Base-by-base conservation (phyloP, 2,113 vertebrate species). In the Fregata magnificens region DNA sequence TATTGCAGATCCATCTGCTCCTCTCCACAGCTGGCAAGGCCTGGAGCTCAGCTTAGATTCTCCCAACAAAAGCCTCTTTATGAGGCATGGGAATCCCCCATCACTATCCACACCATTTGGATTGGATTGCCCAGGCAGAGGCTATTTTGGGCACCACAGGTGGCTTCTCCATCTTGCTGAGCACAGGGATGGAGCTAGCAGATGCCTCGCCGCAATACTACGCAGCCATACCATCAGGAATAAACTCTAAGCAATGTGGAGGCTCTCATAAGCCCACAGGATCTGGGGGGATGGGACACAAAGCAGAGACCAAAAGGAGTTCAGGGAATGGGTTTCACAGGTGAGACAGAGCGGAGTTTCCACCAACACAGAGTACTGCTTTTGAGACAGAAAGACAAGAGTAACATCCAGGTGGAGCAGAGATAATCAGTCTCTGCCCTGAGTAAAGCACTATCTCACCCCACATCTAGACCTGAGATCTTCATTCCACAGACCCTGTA, bases 61-160 rank as follows among this genome's bases (percentile, higher is more conserved):
- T 93, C 78, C 77, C 69, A 96, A 97, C 95, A 97, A 97, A 97
- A 96, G 94, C 50, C 65, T 96, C 94, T 93, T 96, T 97, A 90
- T 96, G 95, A 95, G 62, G 69, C 84, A 89, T 61, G 87, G 93
- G 95, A 95, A 92, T 92, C 89, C 82, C 67, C 40, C 88, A 44
- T 63, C 40, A n/a, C 83, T 61, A 65, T 42, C 77, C 79, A 38
- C 77, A 89, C 87, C 53, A 67, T n/a, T 93, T 94, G 92, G 83
- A 44, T 19, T 77, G 82, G 53, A 80, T 58, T 94, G 96, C 61
- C 84, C 55, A 47, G 82, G 84, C 90, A 63, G 5, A 13, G 49
- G 79, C 86, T 97, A 97, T 97, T 97, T 95, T 85, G 81, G 76
- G 96, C 67, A 62, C 78, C 92, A 95, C 95, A 97, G 90, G 94